phyloP scores from a whole-genome alignment of 2,113 vertebrate genomes.

The Pachyramphus minor region DNA sequence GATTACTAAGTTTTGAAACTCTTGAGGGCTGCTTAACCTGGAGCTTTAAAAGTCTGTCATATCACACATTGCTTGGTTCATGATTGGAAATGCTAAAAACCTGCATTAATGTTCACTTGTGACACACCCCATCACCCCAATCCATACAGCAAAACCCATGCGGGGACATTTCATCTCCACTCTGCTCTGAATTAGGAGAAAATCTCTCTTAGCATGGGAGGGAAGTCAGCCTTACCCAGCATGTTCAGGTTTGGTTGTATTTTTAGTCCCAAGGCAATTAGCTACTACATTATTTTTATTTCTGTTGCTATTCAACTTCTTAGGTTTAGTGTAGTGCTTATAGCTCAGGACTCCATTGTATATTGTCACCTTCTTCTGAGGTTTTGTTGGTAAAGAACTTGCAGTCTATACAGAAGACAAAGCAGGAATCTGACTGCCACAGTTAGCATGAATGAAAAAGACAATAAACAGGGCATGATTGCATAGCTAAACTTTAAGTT shows the following conservation, averaged over 20 bases:
- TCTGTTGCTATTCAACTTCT: background rate
- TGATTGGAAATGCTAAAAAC: background rate
- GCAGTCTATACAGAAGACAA: background rate
- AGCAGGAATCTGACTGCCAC: background rate
- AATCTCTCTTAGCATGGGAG: background rate
- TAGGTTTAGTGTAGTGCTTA: background rate
- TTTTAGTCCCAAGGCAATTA: background rate
- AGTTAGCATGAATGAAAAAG: background rate
- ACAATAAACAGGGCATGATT: background rate
- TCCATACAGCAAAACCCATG: accelerated
- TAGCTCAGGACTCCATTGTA: background rate
- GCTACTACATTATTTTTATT: background rate
- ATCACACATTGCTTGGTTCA: background rate
- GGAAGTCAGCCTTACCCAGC: background rate
- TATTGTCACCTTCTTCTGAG: background rate
- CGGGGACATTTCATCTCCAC: background rate
- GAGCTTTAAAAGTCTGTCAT: background rate
- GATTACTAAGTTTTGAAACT: background rate
- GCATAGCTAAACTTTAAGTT: background rate
- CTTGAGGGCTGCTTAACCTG: background rate
- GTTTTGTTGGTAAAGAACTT: background rate
- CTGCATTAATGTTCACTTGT: background rate
- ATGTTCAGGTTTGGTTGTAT: background rate
- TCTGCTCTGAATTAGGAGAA: background rate
- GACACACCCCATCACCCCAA: background rate